phyloP scores from a whole-genome alignment of 2,113 vertebrate genomes.

The Dipodomys ordii region DNA sequence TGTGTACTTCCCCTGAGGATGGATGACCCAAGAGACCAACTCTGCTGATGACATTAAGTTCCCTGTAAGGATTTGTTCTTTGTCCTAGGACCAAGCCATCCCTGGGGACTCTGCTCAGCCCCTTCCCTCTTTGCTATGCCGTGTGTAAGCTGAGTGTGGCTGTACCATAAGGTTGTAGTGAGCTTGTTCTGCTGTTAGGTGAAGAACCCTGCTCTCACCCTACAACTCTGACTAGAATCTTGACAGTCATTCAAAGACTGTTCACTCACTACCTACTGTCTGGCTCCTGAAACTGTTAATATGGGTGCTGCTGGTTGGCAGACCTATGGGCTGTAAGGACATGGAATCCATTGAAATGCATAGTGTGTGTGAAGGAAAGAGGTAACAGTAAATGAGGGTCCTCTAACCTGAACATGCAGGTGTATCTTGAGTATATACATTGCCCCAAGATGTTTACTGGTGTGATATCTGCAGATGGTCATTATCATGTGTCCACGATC shows the following conservation, averaged over 20 bases:
- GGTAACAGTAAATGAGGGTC: too few species aligned
- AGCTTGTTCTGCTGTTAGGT: not conserved
- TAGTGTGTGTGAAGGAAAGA: not conserved
- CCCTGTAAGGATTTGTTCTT: not conserved
- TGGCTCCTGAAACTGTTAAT: not conserved
- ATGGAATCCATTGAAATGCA: not conserved
- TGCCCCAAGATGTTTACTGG: not conserved
- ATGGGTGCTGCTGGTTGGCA: rapidly evolving
- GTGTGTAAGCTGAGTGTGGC: not conserved
- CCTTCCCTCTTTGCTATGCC: not conserved
- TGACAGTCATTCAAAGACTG: not conserved
- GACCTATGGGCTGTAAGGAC: not conserved
- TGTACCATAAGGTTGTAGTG: not conserved
- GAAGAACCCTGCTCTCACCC: rapidly evolving
- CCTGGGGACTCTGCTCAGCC: not conserved
- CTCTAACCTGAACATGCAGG: not conserved
- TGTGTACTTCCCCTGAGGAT: not conserved
- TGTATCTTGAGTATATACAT: not conserved
- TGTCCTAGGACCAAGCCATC: rapidly evolving
- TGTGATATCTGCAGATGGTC: not conserved
- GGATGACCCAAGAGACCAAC: not conserved
- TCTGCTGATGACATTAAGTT: not conserved
- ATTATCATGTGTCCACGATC: not conserved
- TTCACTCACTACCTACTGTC: rapidly evolving
- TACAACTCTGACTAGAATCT: not conserved